Percentiles rank a stretch among this genome's conserved stretches.
phyloP scores from a whole-genome alignment of 2,888 invertebrate genomes.

The Conistra vaccinii region DNA sequence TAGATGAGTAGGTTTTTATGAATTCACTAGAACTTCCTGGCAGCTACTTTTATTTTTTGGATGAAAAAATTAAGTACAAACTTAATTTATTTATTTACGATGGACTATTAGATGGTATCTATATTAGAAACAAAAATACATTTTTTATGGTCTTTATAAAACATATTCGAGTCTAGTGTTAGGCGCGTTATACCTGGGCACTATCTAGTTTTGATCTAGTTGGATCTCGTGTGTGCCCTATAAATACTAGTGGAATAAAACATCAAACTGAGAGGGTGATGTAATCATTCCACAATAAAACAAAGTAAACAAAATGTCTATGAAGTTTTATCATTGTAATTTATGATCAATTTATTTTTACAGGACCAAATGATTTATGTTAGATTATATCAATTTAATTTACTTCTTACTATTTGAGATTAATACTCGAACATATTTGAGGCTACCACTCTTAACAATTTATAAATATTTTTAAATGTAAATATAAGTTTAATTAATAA shows the following conservation, averaged over 20 bases:
- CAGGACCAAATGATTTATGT: conserved; percentile 45
- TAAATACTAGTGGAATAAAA: conserved; percentile 2
- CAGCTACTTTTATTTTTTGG: conserved; percentile 26
- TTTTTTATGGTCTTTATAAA: conserved; percentile 2
- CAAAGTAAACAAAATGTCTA: conserved; percentile 10
- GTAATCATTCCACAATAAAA: conserved; percentile 25
- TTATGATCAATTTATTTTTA: conserved; percentile 33
- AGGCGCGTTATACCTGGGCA: not conserved
- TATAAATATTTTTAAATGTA: conserved; percentile 57
- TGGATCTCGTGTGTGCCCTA: not conserved
- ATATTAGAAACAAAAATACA: not conserved
- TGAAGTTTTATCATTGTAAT: conserved; percentile 22
- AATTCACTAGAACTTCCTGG: conserved; percentile 39
- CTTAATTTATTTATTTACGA: conserved; percentile 33
- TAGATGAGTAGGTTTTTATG: conserved; percentile 42
- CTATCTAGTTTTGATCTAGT: not conserved
- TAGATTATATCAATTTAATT: conserved; percentile 41
- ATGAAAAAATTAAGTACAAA: conserved; percentile 53
- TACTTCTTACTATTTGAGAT: conserved; percentile 57
- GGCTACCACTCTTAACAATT: conserved; percentile 66
- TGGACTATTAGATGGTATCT: conserved; percentile 18
- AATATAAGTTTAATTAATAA: conserved; percentile 59
- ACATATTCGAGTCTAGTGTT: conserved; percentile 2
- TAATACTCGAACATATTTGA: conserved; percentile 61
- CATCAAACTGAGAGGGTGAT: not conserved